Evolutionary conservation across 2,113 vertebrate genomes (phyloP).

Genomic region (Malurus alboscapulatus): DNA sequence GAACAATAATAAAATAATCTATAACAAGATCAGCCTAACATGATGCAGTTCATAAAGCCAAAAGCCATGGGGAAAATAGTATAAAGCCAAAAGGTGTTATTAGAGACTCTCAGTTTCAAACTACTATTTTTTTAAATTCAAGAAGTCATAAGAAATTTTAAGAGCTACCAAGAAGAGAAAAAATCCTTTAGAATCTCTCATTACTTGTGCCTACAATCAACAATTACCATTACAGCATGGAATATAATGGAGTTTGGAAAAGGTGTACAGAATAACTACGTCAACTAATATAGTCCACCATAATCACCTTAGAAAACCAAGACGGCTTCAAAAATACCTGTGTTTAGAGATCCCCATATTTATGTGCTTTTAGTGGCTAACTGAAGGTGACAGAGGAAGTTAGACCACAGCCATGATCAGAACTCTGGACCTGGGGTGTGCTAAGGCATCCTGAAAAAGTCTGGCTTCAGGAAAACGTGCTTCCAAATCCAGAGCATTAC

Average conservation of each 20-base stretch:
- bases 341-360: background rate
- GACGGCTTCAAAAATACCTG: background rate
- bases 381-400: background rate
- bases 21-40: slow-evolving; percentile 15
- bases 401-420: background rate
- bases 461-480: background rate
- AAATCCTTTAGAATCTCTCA: background rate
- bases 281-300: background rate
- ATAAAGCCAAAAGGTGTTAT: background rate
- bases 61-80: background rate
- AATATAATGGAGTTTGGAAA: background rate
- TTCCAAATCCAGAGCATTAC: background rate
- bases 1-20: background rate
- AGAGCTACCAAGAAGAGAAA: background rate
- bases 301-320: background rate
- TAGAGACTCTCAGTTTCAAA: background rate
- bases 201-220: background rate
- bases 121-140: background rate
- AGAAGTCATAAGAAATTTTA: background rate
- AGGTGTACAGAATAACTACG: background rate
- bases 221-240: background rate
- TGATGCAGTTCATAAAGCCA: background rate
- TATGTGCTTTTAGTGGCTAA: background rate
- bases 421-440: background rate
- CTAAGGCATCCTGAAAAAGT: background rate